Conservation (phyloP, 2,888 invertebrate species). For the Epirrhoe tristata region DNA sequence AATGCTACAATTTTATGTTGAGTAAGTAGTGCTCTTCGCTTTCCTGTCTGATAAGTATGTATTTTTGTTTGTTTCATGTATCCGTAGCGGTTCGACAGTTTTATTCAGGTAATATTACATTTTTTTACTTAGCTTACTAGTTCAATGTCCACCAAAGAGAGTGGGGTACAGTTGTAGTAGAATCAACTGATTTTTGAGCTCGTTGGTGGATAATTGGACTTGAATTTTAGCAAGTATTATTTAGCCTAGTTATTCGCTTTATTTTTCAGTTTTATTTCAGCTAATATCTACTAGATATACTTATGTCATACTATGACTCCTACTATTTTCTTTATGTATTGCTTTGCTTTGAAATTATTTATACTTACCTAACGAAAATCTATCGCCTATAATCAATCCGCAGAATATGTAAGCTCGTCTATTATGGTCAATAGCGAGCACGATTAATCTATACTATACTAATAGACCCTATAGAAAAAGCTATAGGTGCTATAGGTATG, state of each 20-base stretch:
- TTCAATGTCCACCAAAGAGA: not conserved
- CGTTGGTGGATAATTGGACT: not conserved
- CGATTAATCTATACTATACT: no score
- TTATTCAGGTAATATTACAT: constrained; percentile 74
- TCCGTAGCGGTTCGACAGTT: constrained; percentile 80
- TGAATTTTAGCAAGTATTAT: not conserved
- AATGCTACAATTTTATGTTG: constrained; percentile 2
- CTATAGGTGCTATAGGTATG: no score
- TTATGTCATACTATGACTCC: no score
- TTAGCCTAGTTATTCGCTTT: not conserved
- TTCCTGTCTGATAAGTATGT: constrained; percentile 46
- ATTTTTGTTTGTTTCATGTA: constrained; percentile 82
- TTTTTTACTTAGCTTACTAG: constrained; percentile 14
- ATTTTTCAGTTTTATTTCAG: not conserved
- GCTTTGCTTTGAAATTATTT: no score
- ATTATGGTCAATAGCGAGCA: no score
- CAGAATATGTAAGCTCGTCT: no score
- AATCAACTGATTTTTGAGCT: not conserved
- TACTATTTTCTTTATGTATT: no score
- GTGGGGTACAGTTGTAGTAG: not conserved
- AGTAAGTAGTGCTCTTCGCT: constrained; percentile 20
- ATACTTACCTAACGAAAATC: no score
- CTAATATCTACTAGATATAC: not conserved
- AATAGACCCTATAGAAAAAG: no score
- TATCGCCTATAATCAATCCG: no score